phyloP scores from a whole-genome alignment of 2,113 vertebrate genomes.

The Clarias gariepinus region DNA sequence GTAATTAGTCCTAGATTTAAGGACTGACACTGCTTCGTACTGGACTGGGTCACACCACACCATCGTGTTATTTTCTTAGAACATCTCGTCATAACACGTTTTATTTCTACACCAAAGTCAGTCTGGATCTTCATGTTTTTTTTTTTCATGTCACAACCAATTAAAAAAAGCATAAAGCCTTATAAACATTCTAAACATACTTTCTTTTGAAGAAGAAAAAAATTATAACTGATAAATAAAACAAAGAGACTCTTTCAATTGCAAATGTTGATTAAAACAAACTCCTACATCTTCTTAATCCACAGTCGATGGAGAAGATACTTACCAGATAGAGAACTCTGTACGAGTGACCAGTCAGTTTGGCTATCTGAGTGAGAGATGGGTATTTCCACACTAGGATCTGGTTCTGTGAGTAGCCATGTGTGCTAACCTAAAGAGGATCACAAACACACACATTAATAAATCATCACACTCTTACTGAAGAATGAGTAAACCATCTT shows the following conservation, averaged over 20 bases:
- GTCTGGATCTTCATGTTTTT: no score
- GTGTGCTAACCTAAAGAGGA: conserved; percentile 88
- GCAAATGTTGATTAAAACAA: neutral
- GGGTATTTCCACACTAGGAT: conserved; percentile 99
- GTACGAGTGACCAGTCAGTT: conserved; percentile 95
- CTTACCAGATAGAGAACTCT: conserved; percentile 93
- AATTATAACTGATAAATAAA: no score
- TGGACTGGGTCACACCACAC: neutral
- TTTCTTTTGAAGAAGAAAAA: no score
- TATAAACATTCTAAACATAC: no score
- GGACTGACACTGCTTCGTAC: neutral
- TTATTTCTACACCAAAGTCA: neutral
- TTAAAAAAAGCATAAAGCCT: no score
- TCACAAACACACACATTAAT: no score
- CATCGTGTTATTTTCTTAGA: neutral
- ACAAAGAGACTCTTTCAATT: no score
- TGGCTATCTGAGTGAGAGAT: conserved; percentile 94
- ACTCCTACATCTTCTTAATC: neutral
- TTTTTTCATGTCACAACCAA: neutral
- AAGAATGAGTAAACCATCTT: neutral
- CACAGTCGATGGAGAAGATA: neutral
- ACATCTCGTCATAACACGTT: neutral
- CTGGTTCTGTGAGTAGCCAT: conserved; percentile 98
- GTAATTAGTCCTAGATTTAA: no score
- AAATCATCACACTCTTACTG: neutral